Evolutionary conservation across 2,888 invertebrate species (phyloP).

Genomic region (Mantis religiosa): DNA sequence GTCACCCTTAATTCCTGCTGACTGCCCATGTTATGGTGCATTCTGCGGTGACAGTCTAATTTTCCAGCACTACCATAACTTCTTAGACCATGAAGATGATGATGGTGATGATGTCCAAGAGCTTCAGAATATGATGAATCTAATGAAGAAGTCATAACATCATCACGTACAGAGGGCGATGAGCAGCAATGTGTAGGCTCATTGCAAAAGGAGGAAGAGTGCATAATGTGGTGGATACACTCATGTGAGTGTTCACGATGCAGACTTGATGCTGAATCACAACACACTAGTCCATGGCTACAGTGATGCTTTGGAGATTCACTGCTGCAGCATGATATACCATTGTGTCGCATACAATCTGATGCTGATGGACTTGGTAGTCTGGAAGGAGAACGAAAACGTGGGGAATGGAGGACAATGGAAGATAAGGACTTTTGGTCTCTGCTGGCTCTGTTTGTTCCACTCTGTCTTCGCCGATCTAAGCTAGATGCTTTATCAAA

Average conservation of each 20-base stretch:
- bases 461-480: conserved; percentile 50
- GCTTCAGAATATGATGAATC: not conserved
- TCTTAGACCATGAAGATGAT: conserved; percentile 42
- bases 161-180: not conserved
- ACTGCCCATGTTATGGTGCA: conserved; percentile 29
- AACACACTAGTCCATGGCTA: not conserved
- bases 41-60: conserved; percentile 47
- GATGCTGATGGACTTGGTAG: not conserved
- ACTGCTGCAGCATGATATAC: not conserved
- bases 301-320: not conserved
- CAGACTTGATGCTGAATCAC: conserved; percentile 5
- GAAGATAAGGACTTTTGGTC: conserved; percentile 63
- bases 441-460: conserved; percentile 50
- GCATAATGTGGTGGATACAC: not conserved
- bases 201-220: not conserved
- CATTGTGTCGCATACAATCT: not conserved
- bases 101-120: not conserved
- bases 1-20: conserved; percentile 15
- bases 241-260: not conserved
- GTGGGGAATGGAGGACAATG: conserved; percentile 20
- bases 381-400: conserved; percentile 22
- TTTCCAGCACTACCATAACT: conserved; percentile 48
- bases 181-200: not conserved
- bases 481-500: conserved; percentile 50
- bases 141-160: not conserved